These are phyloP conservation scores for Uropsilus gracilis DNA, from an alignment of 2,113 vertebrate genomes.

Conservation along the genomic window DNA sequence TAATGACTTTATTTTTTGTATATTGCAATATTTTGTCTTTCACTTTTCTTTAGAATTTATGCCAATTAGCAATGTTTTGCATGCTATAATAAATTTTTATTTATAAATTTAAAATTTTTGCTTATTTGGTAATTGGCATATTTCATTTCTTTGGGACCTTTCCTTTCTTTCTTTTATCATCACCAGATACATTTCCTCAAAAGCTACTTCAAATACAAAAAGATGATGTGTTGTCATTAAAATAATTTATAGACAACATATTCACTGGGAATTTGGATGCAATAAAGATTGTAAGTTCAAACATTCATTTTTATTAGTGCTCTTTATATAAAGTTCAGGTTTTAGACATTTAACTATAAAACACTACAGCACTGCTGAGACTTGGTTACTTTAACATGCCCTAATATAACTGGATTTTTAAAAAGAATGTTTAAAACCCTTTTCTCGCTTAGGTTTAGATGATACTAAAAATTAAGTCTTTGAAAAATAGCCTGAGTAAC, in stretches of 20 bases:
- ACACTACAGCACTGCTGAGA: not conserved
- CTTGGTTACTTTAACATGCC: not conserved
- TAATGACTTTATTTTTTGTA: not conserved
- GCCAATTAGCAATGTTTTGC: not conserved
- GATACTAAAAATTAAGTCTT: not conserved
- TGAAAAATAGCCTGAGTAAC: not conserved
- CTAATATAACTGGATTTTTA: not conserved
- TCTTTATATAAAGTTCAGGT: not conserved
- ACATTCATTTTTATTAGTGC: not conserved
- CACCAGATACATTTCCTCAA: not conserved
- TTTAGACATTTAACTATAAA: not conserved
- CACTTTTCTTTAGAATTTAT: not conserved
- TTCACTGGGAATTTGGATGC: not conserved
- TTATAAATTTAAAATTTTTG: not conserved
- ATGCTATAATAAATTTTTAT: not conserved
- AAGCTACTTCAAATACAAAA: not conserved
- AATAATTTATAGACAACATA: not conserved
- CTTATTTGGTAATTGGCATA: not conserved
- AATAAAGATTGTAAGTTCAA: slow-evolving; percentile 2
- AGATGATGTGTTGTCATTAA: not conserved
- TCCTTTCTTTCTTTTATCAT: not conserved
- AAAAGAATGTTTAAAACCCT: not conserved
- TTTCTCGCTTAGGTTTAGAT: not conserved
- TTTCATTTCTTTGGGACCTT: not conserved
- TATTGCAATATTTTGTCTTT: not conserved